Evolutionary conservation across 2,888 invertebrate species (phyloP).

Genomic region (Nycteola revayana): DNA sequence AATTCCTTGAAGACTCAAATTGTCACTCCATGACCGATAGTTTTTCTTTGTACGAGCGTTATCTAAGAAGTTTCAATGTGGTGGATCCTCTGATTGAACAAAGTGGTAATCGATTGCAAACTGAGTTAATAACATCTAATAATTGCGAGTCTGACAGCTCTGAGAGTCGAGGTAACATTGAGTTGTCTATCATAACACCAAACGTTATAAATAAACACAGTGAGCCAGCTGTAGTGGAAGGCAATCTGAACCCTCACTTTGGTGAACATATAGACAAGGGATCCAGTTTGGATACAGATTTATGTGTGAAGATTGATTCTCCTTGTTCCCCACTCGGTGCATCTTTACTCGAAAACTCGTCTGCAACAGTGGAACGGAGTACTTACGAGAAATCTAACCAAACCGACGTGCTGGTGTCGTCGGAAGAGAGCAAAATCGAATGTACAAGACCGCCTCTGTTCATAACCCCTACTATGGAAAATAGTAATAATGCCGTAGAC

Average conservation of each 20-base stretch:
- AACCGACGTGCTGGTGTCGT: constrained; percentile 54
- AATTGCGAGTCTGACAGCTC: constrained; percentile 52
- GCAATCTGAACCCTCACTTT: constrained; percentile 40
- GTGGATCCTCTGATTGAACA: constrained; percentile 52
- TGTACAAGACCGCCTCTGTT: constrained; percentile 61
- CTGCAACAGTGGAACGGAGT: constrained; percentile 54
- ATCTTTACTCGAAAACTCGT: constrained; percentile 56
- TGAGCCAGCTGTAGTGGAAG: constrained; percentile 43
- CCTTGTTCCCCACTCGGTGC: constrained; percentile 50
- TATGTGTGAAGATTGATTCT: constrained; percentile 52
- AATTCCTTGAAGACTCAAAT: constrained; percentile 73
- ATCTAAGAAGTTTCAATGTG: constrained; percentile 73
- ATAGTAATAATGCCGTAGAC: constrained; percentile 77
- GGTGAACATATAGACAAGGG: constrained; percentile 48
- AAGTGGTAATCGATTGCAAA: constrained; percentile 34
- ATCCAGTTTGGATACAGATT: constrained; percentile 47
- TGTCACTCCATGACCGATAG: constrained; percentile 73
- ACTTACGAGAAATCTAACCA: constrained; percentile 56
- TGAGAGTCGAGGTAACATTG: constrained; percentile 60
- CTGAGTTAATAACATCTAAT: constrained; percentile 39
- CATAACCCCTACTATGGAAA: constrained; percentile 77
- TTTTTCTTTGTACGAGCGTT: constrained; percentile 73
- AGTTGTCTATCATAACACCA: constrained; percentile 51
- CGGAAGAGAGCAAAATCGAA: constrained; percentile 62
- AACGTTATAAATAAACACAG: constrained; percentile 52